Conservation (phyloP, 1,140 invertebrate genomes). For the Panagrolaimus sp. region DNA sequence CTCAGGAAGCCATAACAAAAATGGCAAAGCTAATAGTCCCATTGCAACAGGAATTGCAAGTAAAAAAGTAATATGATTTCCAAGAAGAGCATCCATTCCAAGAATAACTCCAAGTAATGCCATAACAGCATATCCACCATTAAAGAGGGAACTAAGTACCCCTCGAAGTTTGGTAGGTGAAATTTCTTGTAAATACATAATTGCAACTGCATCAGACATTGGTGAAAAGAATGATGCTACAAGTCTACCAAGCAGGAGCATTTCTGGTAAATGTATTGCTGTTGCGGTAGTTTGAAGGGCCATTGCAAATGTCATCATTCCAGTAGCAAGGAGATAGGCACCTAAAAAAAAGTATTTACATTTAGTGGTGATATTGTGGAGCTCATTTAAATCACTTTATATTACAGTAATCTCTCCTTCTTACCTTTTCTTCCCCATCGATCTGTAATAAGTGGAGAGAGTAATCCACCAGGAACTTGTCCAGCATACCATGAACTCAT, state of each 20-base stretch:
- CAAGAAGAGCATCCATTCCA: conserved; percentile 43
- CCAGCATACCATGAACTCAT: conserved; percentile 56
- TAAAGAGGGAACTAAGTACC: conserved; percentile 41
- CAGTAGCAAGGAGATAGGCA: conserved; percentile 53
- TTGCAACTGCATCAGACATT: conserved; percentile 45
- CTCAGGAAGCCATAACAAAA: conserved; percentile 49
- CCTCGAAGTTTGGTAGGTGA: conserved; percentile 52
- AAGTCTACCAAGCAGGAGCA: conserved; percentile 45
- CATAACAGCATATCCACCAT: conserved; percentile 52
- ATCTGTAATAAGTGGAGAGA: conserved; percentile 48
- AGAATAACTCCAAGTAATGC: conserved; percentile 48
- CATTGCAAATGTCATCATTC: conserved; percentile 49
- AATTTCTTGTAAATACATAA: conserved; percentile 54
- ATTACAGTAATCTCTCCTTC: not conserved
- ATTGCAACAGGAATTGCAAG: conserved; percentile 46
- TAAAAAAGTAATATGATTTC: conserved; percentile 44
- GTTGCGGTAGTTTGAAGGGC: conserved; percentile 46
- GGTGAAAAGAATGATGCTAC: conserved; percentile 54
- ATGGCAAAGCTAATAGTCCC: conserved; percentile 43
- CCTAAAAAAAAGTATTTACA: conserved; percentile 38
- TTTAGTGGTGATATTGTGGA: not conserved
- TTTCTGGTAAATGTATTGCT: conserved; percentile 41
- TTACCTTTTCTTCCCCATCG: conserved; percentile 47
- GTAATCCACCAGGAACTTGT: conserved; percentile 47
- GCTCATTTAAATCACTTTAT: too few relatives aligned